Evolutionary conservation across 2,113 vertebrate genomes (phyloP).

Genomic region (Pardalotus punctatus): DNA sequence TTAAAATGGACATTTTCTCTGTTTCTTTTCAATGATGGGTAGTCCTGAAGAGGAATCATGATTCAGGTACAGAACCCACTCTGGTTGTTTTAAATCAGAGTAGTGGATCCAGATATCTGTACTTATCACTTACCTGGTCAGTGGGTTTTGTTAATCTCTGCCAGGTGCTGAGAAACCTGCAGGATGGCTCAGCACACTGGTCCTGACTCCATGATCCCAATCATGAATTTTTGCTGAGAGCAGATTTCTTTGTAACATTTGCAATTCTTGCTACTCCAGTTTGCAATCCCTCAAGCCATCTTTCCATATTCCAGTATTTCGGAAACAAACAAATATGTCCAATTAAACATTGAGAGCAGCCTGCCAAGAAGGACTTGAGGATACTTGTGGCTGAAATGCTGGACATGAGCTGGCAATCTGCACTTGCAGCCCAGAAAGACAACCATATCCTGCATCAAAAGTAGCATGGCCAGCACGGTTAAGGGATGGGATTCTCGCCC

Average conservation of each 20-base stretch:
- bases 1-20: not conserved
- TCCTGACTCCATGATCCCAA: not conserved
- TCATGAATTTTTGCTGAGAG: not conserved
- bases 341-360: not conserved
- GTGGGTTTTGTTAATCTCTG: not conserved
- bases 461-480: not conserved
- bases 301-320: not conserved
- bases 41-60: not conserved
- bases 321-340: not conserved
- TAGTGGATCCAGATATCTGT: not conserved
- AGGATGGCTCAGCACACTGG: not conserved
- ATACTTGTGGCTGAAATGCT: not conserved
- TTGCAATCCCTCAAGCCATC: not conserved
- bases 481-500: not conserved
- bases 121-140: not conserved
- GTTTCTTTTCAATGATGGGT: not conserved
- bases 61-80: not conserved
- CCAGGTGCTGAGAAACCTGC: not conserved
- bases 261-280: not conserved
- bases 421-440: rapidly evolving
- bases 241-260: not conserved
- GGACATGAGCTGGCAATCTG: rapidly evolving
- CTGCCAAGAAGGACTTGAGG: not conserved
- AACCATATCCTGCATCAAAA: not conserved
- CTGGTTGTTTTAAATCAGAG: not conserved